phyloP scores from a whole-genome alignment of 2,113 vertebrate species.

The Phocoena phocoena region DNA sequence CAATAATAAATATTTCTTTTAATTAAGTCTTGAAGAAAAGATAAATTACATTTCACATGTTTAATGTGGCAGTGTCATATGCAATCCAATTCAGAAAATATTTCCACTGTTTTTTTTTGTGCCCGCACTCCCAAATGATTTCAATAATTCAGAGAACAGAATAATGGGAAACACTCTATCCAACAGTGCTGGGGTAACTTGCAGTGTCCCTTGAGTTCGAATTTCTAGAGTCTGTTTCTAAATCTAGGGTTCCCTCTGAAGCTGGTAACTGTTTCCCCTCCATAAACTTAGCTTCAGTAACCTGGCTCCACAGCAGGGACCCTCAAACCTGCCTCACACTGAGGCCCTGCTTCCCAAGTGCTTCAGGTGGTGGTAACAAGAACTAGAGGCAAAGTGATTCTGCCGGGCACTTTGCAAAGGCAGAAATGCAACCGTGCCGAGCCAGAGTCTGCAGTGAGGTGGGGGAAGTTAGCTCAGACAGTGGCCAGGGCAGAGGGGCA shows the following conservation, averaged over 20 bases:
- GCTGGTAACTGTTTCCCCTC: background rate
- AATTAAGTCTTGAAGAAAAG: constrained; percentile 25
- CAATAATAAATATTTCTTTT: constrained; percentile 14
- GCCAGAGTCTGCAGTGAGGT: background rate
- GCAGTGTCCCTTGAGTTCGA: background rate
- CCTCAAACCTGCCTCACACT: background rate
- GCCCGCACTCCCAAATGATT: background rate
- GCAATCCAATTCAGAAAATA: background rate
- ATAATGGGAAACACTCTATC: background rate
- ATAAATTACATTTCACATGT: background rate
- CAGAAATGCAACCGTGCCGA: background rate
- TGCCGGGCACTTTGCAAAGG: background rate
- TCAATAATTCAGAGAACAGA: constrained; percentile 24
- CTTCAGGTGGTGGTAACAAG: background rate
- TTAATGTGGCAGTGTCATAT: background rate
- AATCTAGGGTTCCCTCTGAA: background rate
- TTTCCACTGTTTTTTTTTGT: background rate
- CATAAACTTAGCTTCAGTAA: background rate
- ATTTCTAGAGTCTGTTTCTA: background rate
- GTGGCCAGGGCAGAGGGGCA: background rate
- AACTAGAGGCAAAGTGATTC: background rate
- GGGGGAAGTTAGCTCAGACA: background rate
- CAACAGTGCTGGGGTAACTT: background rate
- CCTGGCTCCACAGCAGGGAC: background rate
- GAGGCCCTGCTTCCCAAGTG: background rate